A percentile compares a stretch with the other conserved stretches of the same genome.
phyloP scores from a whole-genome alignment of 2,797 vertebrate species.

The Numenius phaeopus region DNA sequence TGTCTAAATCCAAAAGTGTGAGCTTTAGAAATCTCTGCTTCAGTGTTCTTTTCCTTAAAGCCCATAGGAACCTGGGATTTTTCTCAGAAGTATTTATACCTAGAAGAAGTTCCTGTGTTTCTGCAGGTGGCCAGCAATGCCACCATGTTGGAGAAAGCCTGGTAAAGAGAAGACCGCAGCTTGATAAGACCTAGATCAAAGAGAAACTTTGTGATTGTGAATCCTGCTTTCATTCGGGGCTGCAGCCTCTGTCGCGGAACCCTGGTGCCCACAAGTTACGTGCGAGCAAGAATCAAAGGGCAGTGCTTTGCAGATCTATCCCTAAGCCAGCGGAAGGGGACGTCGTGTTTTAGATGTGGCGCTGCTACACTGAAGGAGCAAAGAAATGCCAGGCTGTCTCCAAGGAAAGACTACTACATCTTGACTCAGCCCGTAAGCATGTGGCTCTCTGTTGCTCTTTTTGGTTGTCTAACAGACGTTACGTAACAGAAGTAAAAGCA shows the following conservation, averaged over 20 bases:
- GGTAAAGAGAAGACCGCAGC: neutral
- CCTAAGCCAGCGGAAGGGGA: neutral
- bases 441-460: neutral
- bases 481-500: neutral
- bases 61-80: neutral
- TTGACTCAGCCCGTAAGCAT: neutral
- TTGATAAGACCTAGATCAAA: neutral
- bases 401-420: neutral
- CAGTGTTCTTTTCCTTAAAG: neutral
- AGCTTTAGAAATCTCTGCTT: neutral
- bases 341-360: neutral
- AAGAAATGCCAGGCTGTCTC: neutral
- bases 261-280: accelerated
- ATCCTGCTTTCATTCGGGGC: neutral
- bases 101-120: neutral
- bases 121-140: neutral
- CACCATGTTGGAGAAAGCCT: neutral
- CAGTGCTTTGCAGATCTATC: neutral
- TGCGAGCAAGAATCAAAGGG: neutral
- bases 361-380: neutral
- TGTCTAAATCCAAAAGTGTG: neutral
- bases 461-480: neutral
- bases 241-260: neutral
- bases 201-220: neutral
- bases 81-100: neutral